Percentiles rank a stretch among this genome's conserved stretches.
phyloP scores from a whole-genome alignment of 35 echinoderm and acorn worm genomes.

The Stichopus chloronotus region DNA sequence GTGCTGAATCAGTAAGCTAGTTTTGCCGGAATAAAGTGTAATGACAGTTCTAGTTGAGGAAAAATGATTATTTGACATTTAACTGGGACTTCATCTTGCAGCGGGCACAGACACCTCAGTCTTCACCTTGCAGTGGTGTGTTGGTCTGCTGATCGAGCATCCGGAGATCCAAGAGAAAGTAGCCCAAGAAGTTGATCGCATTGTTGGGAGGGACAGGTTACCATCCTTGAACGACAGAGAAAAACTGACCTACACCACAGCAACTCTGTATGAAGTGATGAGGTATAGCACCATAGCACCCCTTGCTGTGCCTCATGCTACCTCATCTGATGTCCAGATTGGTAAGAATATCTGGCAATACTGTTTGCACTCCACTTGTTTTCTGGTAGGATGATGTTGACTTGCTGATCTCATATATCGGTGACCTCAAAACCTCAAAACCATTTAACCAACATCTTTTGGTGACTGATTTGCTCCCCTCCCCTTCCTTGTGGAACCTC shows the following conservation, averaged over 20 bases:
- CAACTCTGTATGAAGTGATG: not conserved
- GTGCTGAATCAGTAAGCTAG: too few species aligned
- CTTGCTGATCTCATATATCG: too few species aligned
- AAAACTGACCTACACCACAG: not conserved
- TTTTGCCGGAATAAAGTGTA: too few species aligned
- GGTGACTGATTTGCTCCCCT: too few species aligned
- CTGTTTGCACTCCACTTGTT: not conserved
- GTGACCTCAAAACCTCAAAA: too few species aligned
- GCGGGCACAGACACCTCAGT: not conserved
- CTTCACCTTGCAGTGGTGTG: not conserved
- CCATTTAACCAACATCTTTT: too few species aligned
- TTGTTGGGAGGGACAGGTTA: not conserved
- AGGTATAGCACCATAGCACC: not conserved
- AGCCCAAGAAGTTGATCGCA: not conserved
- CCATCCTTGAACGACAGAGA: not conserved
- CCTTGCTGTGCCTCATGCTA: not conserved
- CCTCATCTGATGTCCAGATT: not conserved
- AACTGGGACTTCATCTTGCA: not conserved
- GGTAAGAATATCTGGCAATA: not conserved
- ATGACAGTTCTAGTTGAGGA: too few species aligned
- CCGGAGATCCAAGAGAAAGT: constrained; percentile 24
- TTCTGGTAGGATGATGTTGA: too few species aligned
- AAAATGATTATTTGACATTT: too few species aligned
- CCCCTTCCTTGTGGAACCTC: too few species aligned
- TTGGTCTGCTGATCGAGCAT: not conserved